Evolutionary conservation across 2,888 invertebrate genomes (phyloP).

Genomic region (Agrotis clavis): DNA sequence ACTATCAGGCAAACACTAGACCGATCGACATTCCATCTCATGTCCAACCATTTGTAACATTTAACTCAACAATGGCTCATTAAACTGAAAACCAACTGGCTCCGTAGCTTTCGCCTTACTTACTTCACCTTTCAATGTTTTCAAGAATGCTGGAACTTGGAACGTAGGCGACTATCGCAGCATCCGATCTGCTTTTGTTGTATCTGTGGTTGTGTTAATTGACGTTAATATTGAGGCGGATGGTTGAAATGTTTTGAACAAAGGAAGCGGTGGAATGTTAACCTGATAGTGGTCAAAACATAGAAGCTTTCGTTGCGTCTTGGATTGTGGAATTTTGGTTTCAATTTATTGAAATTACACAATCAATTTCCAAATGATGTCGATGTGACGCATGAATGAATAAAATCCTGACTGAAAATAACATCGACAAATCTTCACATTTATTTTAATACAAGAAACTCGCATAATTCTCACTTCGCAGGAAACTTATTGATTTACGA

Average conservation of each 20-base stretch:
- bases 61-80: slow-evolving; percentile 78
- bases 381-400: too few species aligned
- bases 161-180: slow-evolving; percentile 45
- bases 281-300: slow-evolving; percentile 10
- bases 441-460: background rate
- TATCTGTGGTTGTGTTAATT: slow-evolving; percentile 55
- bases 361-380: background rate
- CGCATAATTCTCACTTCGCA: slow-evolving; percentile 23
- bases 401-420: slow-evolving; percentile 4
- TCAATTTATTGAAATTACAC: background rate
- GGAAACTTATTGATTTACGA: slow-evolving; percentile 50
- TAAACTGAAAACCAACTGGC: slow-evolving; percentile 72
- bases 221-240: slow-evolving; percentile 57
- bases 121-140: slow-evolving; percentile 62
- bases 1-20: slow-evolving; percentile 42
- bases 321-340: background rate
- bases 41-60: slow-evolving; percentile 67
- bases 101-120: slow-evolving; percentile 63
- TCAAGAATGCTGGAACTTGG: slow-evolving; percentile 60
- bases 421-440: slow-evolving; percentile 6
- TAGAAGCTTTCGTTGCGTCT: background rate
- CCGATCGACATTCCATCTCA: slow-evolving; percentile 60
- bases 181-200: slow-evolving; percentile 52
- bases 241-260: slow-evolving; percentile 45
- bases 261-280: slow-evolving; percentile 20